Conservation (phyloP, 2,888 invertebrate species). For the Daptonema setosum region DNA sequence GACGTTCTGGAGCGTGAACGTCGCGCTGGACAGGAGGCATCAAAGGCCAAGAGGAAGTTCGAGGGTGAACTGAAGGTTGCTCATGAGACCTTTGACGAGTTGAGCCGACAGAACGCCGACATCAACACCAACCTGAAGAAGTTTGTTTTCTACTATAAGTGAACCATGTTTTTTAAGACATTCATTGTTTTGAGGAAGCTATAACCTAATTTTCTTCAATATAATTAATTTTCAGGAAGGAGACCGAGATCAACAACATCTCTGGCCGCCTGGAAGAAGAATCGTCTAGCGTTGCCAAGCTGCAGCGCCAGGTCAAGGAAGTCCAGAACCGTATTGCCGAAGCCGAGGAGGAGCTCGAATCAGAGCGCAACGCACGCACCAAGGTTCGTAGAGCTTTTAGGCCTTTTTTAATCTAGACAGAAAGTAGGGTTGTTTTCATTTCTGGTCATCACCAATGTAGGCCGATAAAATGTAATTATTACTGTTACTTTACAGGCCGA, state of each 20-base stretch:
- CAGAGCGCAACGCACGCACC: constrained; percentile 40
- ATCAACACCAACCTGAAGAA: constrained; percentile 21
- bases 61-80: constrained; percentile 27
- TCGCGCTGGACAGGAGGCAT: constrained; percentile 53
- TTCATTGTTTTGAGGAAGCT: too few relatives aligned
- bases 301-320: constrained; percentile 98
- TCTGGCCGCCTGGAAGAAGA: constrained; percentile 95
- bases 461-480: too few relatives aligned
- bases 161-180: too few relatives aligned
- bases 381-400: constrained; percentile 39
- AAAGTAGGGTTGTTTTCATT: too few relatives aligned
- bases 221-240: constrained; percentile 33
- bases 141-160: not conserved
- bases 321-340: constrained; percentile 85
- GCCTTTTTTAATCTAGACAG: not conserved
- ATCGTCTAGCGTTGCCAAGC: constrained; percentile 82
- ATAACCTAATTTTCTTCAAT: too few relatives aligned
- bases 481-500: constrained; percentile 50
- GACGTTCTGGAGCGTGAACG: constrained; percentile 94
- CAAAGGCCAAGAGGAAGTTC: constrained; percentile 13
- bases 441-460: too few relatives aligned
- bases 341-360: constrained; percentile 95
- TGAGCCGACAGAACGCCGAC: constrained; percentile 20
- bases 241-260: constrained; percentile 69
- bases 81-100: constrained; percentile 25